These are phyloP conservation scores for Tricholauxania praeusta DNA, from an alignment of 2,888 invertebrate genomes.

Conservation along the genomic window DNA sequence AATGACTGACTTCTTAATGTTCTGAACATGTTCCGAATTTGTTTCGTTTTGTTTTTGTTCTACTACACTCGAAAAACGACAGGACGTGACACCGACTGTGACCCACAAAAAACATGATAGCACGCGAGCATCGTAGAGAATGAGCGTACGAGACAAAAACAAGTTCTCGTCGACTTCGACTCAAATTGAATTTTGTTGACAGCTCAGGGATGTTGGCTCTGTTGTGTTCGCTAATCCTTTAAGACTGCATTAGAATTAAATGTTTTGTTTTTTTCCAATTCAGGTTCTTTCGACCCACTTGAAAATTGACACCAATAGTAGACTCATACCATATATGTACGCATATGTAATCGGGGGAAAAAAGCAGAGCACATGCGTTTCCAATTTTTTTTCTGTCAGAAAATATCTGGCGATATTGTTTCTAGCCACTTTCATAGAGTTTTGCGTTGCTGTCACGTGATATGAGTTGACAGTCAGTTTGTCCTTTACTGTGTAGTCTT, in stretches of 20 bases:
- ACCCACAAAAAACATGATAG: constrained; percentile 11
- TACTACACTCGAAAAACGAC: neutral
- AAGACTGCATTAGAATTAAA: constrained; percentile 4
- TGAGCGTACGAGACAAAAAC: neutral
- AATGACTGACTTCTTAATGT: constrained; percentile 44
- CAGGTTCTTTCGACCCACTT: too few relatives aligned
- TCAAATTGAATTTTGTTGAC: constrained; percentile 22
- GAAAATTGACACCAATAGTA: too few relatives aligned
- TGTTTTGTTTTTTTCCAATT: too few relatives aligned
- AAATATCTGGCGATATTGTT: too few relatives aligned
- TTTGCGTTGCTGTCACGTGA: too few relatives aligned
- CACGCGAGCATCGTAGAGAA: neutral
- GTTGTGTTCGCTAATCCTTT: constrained; percentile 27
- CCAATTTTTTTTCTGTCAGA: too few relatives aligned
- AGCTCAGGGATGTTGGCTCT: constrained; percentile 18
- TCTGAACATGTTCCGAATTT: constrained; percentile 45
- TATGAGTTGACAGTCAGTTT: too few relatives aligned
- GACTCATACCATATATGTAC: too few relatives aligned
- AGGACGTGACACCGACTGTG: constrained; percentile 36
- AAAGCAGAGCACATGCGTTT: too few relatives aligned
- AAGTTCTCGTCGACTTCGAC: neutral
- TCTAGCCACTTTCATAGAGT: too few relatives aligned
- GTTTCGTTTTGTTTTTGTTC: constrained; percentile 23
- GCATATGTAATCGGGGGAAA: too few relatives aligned
- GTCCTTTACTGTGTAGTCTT: too few relatives aligned